Conservation (phyloP, 2,797 vertebrate genomes). For the Eulemur mongoz region DNA sequence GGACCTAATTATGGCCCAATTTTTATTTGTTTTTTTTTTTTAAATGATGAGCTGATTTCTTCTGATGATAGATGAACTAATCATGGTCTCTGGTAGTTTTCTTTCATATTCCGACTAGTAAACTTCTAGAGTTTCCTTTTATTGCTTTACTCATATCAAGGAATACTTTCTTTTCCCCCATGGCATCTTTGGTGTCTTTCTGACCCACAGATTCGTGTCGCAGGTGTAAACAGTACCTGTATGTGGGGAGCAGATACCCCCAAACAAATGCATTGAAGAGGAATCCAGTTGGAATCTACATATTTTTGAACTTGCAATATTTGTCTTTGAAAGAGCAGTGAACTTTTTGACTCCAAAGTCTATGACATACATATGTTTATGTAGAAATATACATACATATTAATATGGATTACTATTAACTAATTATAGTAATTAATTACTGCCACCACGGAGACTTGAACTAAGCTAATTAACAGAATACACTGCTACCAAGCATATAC, state of each 20-base stretch:
- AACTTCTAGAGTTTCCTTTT: neutral
- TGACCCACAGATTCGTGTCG: neutral
- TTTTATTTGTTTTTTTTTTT: constrained; percentile 67
- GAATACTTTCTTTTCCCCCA: neutral
- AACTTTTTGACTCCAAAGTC: neutral
- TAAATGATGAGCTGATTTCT: constrained; percentile 62
- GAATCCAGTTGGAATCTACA: neutral
- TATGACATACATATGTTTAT: neutral
- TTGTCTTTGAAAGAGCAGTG: constrained; percentile 23
- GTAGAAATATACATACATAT: neutral
- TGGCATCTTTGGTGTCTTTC: neutral
- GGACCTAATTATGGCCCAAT: constrained; percentile 70
- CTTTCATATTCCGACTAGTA: neutral
- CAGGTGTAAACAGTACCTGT: neutral
- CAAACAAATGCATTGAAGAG: neutral
- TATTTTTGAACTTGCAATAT: neutral
- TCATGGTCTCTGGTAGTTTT: constrained; percentile 25
- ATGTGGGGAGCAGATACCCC: neutral
- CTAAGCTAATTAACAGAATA: neutral
- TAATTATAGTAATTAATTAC: too few species aligned
- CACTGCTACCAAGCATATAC: neutral
- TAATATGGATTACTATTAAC: too few species aligned
- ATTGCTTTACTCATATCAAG: neutral
- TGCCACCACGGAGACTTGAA: neutral
- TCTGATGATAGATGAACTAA: constrained; percentile 54